These are phyloP conservation scores for Forficula auricularia DNA, from an alignment of 1,140 invertebrate species.

Conservation along the genomic window DNA sequence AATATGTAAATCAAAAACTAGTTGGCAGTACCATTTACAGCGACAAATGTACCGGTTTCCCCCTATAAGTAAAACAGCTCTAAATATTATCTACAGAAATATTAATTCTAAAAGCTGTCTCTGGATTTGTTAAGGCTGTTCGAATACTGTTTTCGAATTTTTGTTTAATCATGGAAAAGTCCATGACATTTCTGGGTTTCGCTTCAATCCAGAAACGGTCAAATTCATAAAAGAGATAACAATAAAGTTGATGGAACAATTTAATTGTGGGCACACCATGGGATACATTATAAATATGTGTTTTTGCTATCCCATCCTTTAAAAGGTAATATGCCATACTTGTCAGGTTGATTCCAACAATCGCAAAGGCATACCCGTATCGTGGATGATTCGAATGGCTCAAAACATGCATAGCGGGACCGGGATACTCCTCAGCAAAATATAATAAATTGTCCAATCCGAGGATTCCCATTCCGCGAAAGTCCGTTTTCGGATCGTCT, in stretches of 20 bases:
- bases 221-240: conserved; percentile 85
- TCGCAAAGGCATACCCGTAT: conserved; percentile 76
- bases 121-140: conserved; percentile 39
- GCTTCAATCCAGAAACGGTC: conserved; percentile 82
- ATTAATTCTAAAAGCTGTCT: conserved; percentile 52
- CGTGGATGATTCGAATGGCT: conserved; percentile 76
- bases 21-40: too few relatives aligned
- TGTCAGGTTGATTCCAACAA: conserved; percentile 86
- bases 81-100: conserved; percentile 38
- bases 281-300: conserved; percentile 73
- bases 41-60: too few relatives aligned
- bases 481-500: conserved; percentile 93
- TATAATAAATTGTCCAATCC: conserved; percentile 82
- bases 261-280: conserved; percentile 40
- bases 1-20: too few relatives aligned
- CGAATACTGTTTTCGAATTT: conserved; percentile 63
- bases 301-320: conserved; percentile 64
- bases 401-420: conserved; percentile 61
- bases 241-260: conserved; percentile 86
- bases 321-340: conserved; percentile 71
- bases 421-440: conserved; percentile 67
- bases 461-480: conserved; percentile 92
- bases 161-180: conserved; percentile 71
- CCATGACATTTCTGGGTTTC: conserved; percentile 85
- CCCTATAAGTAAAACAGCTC: too few relatives aligned